Conservation (phyloP, 2,797 vertebrate species). For the Rhadinocentrus ornatus region DNA sequence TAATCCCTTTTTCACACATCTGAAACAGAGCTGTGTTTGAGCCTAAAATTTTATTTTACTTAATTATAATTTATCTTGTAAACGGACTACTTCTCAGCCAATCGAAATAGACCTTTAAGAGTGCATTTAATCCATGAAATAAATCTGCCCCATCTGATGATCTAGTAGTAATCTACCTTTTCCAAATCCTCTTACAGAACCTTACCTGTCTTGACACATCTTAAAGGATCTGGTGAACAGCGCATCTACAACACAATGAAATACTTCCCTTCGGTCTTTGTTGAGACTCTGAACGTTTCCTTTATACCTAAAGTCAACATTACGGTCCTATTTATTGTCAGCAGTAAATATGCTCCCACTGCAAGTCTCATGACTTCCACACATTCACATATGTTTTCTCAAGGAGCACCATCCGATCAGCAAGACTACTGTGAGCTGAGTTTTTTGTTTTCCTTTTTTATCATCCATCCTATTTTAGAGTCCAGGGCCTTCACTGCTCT, state of each 20-base stretch:
- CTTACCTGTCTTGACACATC: background rate
- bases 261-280: background rate
- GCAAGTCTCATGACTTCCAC: too few species aligned
- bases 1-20: too few species aligned
- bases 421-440: slow-evolving; percentile 7
- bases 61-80: background rate
- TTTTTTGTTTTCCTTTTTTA: background rate
- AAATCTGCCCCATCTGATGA: background rate
- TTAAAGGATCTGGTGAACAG: background rate
- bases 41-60: background rate
- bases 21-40: background rate
- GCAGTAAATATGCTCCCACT: background rate
- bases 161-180: too few species aligned
- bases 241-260: background rate
- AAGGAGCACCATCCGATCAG: slow-evolving; percentile 35
- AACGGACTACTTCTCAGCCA: background rate
- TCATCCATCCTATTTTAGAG: slow-evolving; percentile 20
- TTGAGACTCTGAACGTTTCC: background rate
- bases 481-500: slow-evolving; percentile 5
- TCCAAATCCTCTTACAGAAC: background rate
- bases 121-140: background rate
- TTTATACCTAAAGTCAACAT: slow-evolving; percentile 8
- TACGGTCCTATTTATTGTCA: slow-evolving; percentile 2
- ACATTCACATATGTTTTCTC: slow-evolving; percentile 17
- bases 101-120: background rate